These are phyloP conservation scores for Emberiza fucata DNA, from an alignment of 2,113 vertebrate species.

Conservation along the genomic window DNA sequence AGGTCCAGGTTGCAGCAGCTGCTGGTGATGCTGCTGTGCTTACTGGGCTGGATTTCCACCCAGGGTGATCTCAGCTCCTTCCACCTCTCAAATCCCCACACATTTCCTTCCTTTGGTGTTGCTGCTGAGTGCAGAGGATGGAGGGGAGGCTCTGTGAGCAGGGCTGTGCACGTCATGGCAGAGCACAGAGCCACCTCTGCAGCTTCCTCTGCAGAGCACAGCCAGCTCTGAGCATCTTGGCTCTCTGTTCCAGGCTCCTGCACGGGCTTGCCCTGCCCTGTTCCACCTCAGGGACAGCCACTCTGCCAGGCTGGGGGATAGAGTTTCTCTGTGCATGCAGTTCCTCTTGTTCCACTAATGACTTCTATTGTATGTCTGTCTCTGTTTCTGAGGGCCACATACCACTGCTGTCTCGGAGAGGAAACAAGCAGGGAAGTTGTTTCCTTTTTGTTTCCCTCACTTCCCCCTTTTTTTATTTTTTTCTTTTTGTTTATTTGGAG, in stretches of 20 bases:
- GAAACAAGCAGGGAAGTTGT: background rate
- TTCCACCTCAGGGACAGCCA: background rate
- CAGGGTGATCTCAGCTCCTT: background rate
- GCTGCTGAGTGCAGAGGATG: background rate
- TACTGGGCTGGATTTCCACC: background rate
- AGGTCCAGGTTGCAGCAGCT: background rate
- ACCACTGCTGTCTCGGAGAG: background rate
- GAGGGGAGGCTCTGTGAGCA: background rate
- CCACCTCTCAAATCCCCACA: fast-evolving
- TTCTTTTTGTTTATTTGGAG: background rate
- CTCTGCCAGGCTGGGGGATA: background rate
- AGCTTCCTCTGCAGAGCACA: background rate
- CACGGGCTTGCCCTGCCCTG: background rate
- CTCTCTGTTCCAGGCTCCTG: background rate
- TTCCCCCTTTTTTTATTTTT: background rate
- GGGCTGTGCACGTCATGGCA: background rate
- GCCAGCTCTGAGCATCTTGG: background rate
- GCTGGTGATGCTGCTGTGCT: fast-evolving
- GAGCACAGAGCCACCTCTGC: background rate
- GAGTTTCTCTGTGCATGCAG: background rate
- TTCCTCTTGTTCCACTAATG: fast-evolving
- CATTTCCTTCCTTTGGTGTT: fast-evolving
- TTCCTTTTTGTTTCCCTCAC: background rate
- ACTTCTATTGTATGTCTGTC: background rate
- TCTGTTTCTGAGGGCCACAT: background rate